Evolutionary conservation across 2,113 vertebrate genomes (phyloP).

Genomic region (Pluvialis apricaria): DNA sequence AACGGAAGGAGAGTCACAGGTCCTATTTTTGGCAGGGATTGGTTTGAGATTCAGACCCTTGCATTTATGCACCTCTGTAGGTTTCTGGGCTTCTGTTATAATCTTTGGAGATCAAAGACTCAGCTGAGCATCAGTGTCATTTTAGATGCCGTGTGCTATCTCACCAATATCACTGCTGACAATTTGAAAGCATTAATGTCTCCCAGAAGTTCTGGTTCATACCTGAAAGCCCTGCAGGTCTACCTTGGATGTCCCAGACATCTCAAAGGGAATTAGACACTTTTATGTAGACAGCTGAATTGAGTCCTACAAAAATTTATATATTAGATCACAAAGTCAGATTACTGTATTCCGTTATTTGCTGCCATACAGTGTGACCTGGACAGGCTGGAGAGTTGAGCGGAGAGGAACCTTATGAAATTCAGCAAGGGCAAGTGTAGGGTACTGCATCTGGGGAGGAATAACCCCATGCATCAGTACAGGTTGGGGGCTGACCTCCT

Average conservation of each 20-base stretch:
- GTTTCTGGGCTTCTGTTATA: background rate
- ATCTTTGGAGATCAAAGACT: background rate
- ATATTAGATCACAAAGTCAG: background rate
- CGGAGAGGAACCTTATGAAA: too few species aligned
- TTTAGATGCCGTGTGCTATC: background rate
- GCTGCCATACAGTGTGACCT: too few species aligned
- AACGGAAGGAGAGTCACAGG: background rate
- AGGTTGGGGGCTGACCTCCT: too few species aligned
- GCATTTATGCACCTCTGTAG: background rate
- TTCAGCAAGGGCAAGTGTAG: too few species aligned
- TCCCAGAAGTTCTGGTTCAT: background rate
- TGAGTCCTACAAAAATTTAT: background rate
- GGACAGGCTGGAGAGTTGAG: too few species aligned
- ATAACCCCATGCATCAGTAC: too few species aligned
- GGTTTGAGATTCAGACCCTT: background rate
- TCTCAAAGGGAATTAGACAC: background rate
- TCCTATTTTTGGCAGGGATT: background rate
- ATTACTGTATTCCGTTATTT: background rate
- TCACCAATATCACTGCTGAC: background rate
- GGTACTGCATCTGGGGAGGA: too few species aligned
- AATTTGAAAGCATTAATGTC: background rate
- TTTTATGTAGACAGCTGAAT: background rate
- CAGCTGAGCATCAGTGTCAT: background rate
- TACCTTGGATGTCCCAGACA: background rate
- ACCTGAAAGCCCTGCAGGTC: background rate